Conservation (phyloP, 1,140 invertebrate species). For the Tribolium castaneum region DNA sequence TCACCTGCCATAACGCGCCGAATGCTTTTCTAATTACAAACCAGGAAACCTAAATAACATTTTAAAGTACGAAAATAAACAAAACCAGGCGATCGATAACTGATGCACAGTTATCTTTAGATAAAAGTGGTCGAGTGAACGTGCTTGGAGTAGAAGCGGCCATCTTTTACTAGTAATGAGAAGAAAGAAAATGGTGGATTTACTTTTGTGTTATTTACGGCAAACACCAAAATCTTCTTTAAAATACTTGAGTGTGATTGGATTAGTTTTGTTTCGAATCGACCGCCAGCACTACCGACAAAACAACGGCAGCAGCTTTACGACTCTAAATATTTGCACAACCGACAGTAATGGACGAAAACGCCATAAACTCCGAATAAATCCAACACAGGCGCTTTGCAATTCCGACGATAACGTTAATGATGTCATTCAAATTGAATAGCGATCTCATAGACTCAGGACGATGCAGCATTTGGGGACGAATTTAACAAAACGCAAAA, state of each 20-base stretch:
- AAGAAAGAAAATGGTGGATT: neutral
- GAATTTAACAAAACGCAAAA: constrained; percentile 9
- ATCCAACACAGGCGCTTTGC: constrained; percentile 40
- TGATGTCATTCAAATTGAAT: constrained; percentile 43
- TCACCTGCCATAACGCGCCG: constrained; percentile 1
- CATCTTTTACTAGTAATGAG: neutral
- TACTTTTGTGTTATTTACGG: neutral
- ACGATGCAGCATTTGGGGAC: neutral
- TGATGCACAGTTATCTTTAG: neutral
- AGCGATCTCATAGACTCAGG: constrained; percentile 34
- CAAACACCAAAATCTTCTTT: neutral
- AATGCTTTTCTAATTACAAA: neutral
- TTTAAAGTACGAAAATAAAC: neutral
- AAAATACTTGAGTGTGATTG: neutral
- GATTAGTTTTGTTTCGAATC: constrained; percentile 39
- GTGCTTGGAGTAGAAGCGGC: neutral
- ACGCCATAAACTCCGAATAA: constrained; percentile 42
- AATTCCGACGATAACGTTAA: constrained; percentile 43
- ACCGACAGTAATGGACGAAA: constrained; percentile 41
- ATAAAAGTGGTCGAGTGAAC: neutral
- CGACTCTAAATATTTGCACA: constrained; percentile 43
- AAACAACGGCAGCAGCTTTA: constrained; percentile 41
- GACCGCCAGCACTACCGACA: constrained; percentile 20
- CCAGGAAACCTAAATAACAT: neutral
- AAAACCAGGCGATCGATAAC: neutral